Evolutionary conservation across 2,113 vertebrate species (phyloP), one percentile per base, ranked within the genome.

Genomic region (Lethenteron reissneri): DNA sequence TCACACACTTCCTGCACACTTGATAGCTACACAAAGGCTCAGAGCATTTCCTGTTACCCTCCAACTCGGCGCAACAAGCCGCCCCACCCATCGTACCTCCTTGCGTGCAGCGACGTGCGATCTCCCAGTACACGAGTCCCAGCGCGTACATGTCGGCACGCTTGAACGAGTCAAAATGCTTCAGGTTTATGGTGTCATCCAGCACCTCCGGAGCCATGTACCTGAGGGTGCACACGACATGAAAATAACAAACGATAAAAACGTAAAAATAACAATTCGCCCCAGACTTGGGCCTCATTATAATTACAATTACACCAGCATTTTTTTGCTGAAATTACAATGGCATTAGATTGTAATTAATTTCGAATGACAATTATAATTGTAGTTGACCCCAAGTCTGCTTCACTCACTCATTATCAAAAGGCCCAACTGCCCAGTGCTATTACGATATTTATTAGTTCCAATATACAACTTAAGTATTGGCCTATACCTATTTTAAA

Each of bases 161-260:
- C 81, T 97, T 99, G 81, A 95, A 96, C 72, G 89, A 90, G 80
- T 95, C 94, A 3, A 99, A 99, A 80, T 85, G 85, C 80, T 71
- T 84, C 57, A 72, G 81, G 80, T 95, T 92, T 81, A 99, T 90
- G 0, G 79, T 81, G 6, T 97, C 94, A 11, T 97, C 91, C 74
- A 99, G 84, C 76, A 99, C 85, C 81, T 99, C 94, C 3, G 94
- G 94, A 75, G 92, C 88, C 94, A 99, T 97, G 72, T 97, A 99
- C 88, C 94, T 99, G 71, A 10, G 10, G 10, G 14, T 57, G 57
- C 6, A 70, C 56, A 56, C 41, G 41, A 41, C 41, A 41, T 41
- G 41, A 41, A 41, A 6, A 71, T 25, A 15, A 56, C 9, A 56
- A 57, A 57, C 8, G 7, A 71, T 4, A n/a, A 57, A 11, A 71